Evolutionary conservation across 2,888 invertebrate species (phyloP), one percentile per base, ranked within the genome.

Genomic region (Agrochola lota): DNA sequence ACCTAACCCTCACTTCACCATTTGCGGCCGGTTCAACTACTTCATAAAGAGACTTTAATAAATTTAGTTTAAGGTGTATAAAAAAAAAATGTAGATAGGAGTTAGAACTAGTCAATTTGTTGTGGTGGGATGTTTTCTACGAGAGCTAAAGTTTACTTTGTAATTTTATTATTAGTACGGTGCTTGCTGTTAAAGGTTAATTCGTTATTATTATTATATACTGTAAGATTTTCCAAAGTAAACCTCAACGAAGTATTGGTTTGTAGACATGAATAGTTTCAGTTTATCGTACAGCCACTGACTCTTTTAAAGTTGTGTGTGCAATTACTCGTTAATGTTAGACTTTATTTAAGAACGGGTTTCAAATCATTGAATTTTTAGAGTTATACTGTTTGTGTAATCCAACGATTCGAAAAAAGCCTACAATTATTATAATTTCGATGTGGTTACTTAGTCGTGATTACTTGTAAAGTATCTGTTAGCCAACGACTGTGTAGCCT

Each of bases 41-140:
- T 93, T 92, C 89, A 88, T 79, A 91, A 93, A 95, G 93, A 95
- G 96, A 96, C 96, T 95, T 94, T 93, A 92, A 92, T 94, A 91
- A 95, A 95, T 93, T 93, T 94, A 94, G 82, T 79, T 70, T 91
- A 89, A 94, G 91, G 70, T 92, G 91, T 93, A 92, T 93, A 94
- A 93, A 91, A 94, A 93, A 91, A 80, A 91, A 93, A 93, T 91
- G 91, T 95, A 95, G 95, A 93, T 96, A 96, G 95, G 92, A 91
- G 88, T 94, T 96, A 96, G 96, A 94, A 93, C 95, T 96, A 96
- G 96, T 96, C 95, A 96, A 96, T 96, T 96, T 95, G 94, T 95
- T 95, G 94, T 95, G 95, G 95, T 95, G 95, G 91, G 91, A 95
- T 91, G 91, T 95, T 96, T 96, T 95, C 96, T 96, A 96, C 94